Evolutionary conservation across 2,113 vertebrate species (phyloP), one percentile per base, ranked within the genome.

Genomic region (Oceanites oceanicus): DNA sequence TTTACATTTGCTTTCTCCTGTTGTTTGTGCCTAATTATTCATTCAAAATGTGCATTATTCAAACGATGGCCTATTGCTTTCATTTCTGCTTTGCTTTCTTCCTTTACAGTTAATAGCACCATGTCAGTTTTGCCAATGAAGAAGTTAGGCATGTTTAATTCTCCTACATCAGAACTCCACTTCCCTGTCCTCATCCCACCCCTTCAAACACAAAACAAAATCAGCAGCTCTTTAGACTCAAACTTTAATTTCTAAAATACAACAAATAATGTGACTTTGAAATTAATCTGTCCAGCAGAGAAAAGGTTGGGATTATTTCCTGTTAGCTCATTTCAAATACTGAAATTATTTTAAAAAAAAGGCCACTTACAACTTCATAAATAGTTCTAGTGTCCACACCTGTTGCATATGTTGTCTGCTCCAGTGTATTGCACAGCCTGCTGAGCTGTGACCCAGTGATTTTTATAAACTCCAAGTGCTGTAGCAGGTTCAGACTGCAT

Each of bases 1-100:
- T 79, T 95, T 92, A 58, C 9, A 30, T 94, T 96, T 96, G 61
- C 63, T 94, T 93, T 68, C 49, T 74, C 30, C 59, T 81, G 61
- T 92, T 84, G 72, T 81, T 86, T 75, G 34, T 75, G 53, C 16
- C 68, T 83, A 78, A 84, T 86, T 94, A 91, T 80, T 93, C 9
- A 92, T 95, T 95, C 63, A 86, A 72, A 66, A 92, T 53, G 62
- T 88, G 52, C 72, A 61, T 90, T 94, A 94, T 91, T 83, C 58
- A 93, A 90, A 63, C 6, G 2, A 84, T 94, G 55, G 55, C 79
- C 91, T 92, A 63, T 79, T 96, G 87, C 75, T 88, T 95, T 95
- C 36, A 67, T 86, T 95, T 82, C 50, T 95, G 53, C 47, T 88
- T 82, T 90, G 12, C 52, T 68, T 94, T 67, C 77, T 72, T 83